Evolutionary conservation across 1,140 invertebrate genomes (phyloP).

Genomic region (Saxidomus purpurata): DNA sequence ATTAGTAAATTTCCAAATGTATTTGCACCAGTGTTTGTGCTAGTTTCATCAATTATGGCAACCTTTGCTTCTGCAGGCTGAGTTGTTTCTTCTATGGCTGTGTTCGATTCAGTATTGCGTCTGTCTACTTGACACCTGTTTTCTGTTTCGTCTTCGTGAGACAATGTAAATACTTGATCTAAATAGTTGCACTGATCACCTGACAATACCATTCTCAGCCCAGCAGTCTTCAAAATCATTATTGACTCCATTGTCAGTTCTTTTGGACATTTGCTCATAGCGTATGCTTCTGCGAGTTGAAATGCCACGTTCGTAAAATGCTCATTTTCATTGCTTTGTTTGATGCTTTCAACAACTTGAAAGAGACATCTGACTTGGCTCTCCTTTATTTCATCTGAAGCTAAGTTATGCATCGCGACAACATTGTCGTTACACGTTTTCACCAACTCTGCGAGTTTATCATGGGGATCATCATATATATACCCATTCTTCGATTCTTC

Average conservation of each 20-base stretch:
- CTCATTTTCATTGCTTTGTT: background rate
- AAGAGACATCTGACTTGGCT: background rate
- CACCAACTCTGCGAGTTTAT: background rate
- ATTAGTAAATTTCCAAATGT: background rate
- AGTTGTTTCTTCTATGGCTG: background rate
- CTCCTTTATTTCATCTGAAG: background rate
- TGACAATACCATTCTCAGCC: background rate
- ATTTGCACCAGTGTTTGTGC: background rate
- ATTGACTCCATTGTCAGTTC: conserved; percentile 3
- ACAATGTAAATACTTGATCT: background rate
- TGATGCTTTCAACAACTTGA: background rate
- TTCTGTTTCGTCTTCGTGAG: background rate
- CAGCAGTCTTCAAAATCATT: background rate
- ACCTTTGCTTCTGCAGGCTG: background rate
- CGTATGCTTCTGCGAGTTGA: background rate
- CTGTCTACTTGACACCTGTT: background rate
- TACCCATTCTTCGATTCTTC: conserved; percentile 22
- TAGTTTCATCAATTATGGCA: background rate
- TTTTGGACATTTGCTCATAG: background rate
- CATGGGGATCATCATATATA: background rate
- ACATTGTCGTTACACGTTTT: background rate
- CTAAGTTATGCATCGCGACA: background rate
- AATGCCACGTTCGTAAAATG: background rate
- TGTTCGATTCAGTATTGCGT: background rate
- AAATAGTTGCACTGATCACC: background rate